These are phyloP conservation scores for Rhingia campestris DNA, from an alignment of 2,888 invertebrate genomes.

Conservation along the genomic window DNA sequence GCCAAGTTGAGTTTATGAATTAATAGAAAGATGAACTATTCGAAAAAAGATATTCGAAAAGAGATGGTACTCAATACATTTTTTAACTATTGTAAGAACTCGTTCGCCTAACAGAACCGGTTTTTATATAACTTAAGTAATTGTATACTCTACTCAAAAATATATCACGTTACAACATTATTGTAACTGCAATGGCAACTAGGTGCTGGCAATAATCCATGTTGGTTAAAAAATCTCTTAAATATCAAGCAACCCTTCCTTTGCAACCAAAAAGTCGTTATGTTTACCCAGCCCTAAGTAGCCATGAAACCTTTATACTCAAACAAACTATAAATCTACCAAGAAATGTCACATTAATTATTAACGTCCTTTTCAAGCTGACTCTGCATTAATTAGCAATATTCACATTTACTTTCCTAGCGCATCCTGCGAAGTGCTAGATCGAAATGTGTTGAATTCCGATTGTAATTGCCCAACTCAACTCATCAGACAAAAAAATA, in stretches of 20 bases:
- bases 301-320: constrained; percentile 60
- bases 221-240: background rate
- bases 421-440: constrained; percentile 30
- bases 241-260: background rate
- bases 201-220: too few species aligned
- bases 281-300: constrained; percentile 59
- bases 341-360: constrained; percentile 69
- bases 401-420: constrained; percentile 41
- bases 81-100: too few species aligned
- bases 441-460: constrained; percentile 26
- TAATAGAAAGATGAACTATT: too few species aligned
- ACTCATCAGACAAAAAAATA: constrained; percentile 33
- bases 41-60: too few species aligned
- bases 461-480: constrained; percentile 67
- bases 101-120: too few species aligned
- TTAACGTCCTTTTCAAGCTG: constrained; percentile 68
- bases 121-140: too few species aligned
- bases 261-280: constrained; percentile 12
- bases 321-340: constrained; percentile 69
- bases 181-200: too few species aligned
- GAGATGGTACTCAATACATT: too few species aligned
- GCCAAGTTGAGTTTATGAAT: too few species aligned
- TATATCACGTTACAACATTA: too few species aligned
- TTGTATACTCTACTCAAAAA: too few species aligned
- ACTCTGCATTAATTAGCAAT: constrained; percentile 67